Base-by-base conservation (phyloP, 2,888 invertebrate species). In the Sericinus montela region DNA sequence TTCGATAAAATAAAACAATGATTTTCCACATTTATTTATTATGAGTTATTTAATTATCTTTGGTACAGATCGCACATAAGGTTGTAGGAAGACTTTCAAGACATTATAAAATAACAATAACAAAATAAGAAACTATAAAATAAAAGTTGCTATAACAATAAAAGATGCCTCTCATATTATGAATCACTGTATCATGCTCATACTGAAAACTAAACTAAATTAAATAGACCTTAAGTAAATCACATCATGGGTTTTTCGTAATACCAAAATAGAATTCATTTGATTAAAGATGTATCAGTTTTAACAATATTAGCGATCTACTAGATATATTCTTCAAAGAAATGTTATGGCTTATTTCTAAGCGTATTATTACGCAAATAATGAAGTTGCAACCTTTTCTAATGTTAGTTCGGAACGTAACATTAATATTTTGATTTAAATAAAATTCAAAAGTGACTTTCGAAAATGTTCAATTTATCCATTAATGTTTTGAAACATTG, bases 71-170 rank as follows among this genome's bases (percentile, higher is more conserved):
- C 49, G 48, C 54, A 40, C 44, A 47, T 46, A 46, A 43, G 39
- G 45, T 52, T 52, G 34, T 45, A 52, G 54, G 54, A 54, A 54
- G 54, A 54, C 54, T 45, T 50, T 39, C 44, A 32, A 39, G 41
- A 45, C 25, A 10, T 25, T 23, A 23, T 29, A 15, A 44, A 41
- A 45, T 45, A 50, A 47, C 34, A 44, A 52, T 48, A 50, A 50
- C 45, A 50, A 52, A 51, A 44, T 28, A 49, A 48, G 38, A 25
- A 30, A 29, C 25, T 38, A 28, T 35, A 41, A 48, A 47, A 34
- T 36, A 25, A 40, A 35, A 41, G 30, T 29, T 48, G 50, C 47
- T 28, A 50, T 25, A 53, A 48, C 38, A 38, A 42, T 29, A n/a
- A 32, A 32, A 41, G 38, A 45, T 13, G 37, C 28, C 32, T 38